Evolutionary conservation across 2,888 invertebrate species (phyloP), one percentile per base, ranked within the genome.

Genomic region (Lasius platythorax): DNA sequence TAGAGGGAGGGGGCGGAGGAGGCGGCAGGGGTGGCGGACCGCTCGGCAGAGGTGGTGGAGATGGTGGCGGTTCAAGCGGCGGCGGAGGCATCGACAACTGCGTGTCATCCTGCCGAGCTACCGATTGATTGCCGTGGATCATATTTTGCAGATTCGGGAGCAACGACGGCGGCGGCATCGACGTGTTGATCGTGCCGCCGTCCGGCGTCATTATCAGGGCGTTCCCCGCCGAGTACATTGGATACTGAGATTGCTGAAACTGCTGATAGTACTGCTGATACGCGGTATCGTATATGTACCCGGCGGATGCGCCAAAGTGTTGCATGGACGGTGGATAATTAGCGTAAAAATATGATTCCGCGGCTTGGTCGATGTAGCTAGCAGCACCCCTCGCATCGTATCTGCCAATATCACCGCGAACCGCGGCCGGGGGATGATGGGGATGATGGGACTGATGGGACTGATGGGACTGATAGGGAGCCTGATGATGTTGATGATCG

Each of bases 11-110:
- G 12, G 76, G 76, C 23, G 79, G 79, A 12, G 79, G 72, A 30
- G 94, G 94, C 2, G 94, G 93, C 3, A 94, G 94, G 0, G 94
- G 93, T 61, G 97, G 97, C 18, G 97, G 97, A 33, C 66, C 75
- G 66, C 40, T 75, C 6, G 76, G 76, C 72, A 68, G 33, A 4
- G 79, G 72, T 61, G 97, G 97, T 18, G 97, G 97, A 30, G 97
- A 97, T 9, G 97, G 97, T 50, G 96, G 97, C 12, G 96, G 96
- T 89, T 96, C 96, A 79, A 96, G 94, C 58, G 96, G 96, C 0
- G 96, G 96, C 73, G 95, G 95, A 72, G 93, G 94, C 5, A 40
- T 15, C 40, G 37, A 78, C 23, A 23, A 23, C n/a, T 53, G 53
- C 28, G 30, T 2, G 5, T 56, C 40, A 18, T 88, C 83, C 70